Percentiles rank a stretch among this genome's conserved stretches.
Conservation (phyloP, 2,797 vertebrate species). For the Pseudochirops cupreus region DNA sequence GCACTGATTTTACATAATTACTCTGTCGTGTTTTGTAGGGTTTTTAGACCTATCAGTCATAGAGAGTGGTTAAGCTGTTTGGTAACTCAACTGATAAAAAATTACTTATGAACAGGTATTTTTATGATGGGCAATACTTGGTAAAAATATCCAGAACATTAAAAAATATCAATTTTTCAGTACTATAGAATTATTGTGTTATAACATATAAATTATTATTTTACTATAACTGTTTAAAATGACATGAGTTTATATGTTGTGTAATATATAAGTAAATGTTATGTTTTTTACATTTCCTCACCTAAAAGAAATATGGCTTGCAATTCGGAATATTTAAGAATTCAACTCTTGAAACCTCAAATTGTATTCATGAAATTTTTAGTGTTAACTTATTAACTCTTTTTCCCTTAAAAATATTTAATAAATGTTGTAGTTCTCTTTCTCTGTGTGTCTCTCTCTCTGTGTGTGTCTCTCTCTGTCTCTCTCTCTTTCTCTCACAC, state of each 20-base stretch:
- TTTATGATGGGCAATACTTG: conserved; percentile 49
- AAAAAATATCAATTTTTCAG: conserved; percentile 39
- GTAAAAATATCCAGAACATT: conserved; percentile 29
- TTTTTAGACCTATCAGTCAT: conserved; percentile 63
- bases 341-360: conserved; percentile 50
- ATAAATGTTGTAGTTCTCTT: background rate
- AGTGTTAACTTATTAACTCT: conserved; percentile 1
- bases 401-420: background rate
- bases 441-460: too few species aligned
- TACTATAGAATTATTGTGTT: conserved; percentile 44
- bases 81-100: conserved; percentile 1
- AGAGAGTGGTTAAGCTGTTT: conserved; percentile 37
- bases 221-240: conserved; percentile 47
- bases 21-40: conserved; percentile 37
- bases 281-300: conserved; percentile 64
- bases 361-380: conserved; percentile 1
- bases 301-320: conserved; percentile 36
- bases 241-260: conserved; percentile 67
- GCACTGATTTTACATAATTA: conserved; percentile 39
- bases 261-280: conserved; percentile 44
- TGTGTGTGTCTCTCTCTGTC: too few species aligned
- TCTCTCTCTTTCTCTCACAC: too few species aligned
- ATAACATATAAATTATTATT: conserved; percentile 48
- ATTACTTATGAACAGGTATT: conserved; percentile 24
- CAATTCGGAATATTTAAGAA: conserved; percentile 52